Evolutionary conservation across 2,113 vertebrate genomes (phyloP), one percentile per base, ranked within the genome.

Genomic region (Hyaena hyaena): DNA sequence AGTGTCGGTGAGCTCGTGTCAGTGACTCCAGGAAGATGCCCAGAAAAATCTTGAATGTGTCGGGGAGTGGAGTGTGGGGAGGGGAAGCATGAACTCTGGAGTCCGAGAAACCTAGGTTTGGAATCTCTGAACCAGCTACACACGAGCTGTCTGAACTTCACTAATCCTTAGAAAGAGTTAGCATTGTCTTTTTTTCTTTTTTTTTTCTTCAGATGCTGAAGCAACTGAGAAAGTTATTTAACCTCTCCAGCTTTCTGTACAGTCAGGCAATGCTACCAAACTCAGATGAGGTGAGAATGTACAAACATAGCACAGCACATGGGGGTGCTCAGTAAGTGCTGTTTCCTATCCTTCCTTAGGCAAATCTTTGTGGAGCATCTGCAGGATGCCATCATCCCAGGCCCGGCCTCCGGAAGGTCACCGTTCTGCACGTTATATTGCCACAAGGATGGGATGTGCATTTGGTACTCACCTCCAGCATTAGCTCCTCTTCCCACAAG

Each of bases 261-360:
- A 26, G 12, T 35, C 24, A 26, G 45, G 4, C 45, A 39, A 58
- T 16, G 12, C 85, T 58, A 5, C 7, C 35, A 55, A 81, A 74
- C 55, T 63, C 11, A 10, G 0, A 0, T 61, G 69, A 90, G 50
- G 4, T 19, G 16, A 63, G 26, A 77, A 19, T 1, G 19, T 45
- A 7, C 26, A 89, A 35, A 15, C 53, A 17, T 2, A 73, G 10
- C 4, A 5, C 2, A 61, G 9, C 10, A 23, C 24, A 5, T 16
- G 71, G 5, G 1, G 2, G 31, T 1, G 10, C 6, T 24, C 15
- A 55, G 5, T 1, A 24, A 48, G 9, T 0, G 11, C 10, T 58
- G 28, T n/a, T 63, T 79, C 66, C 24, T 1, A 17, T 10, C 68
- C 15, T 89, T 79, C 28, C 24, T 95, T 12, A 3, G 17, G 0